A percentile compares a stretch with the other conserved stretches of the same genome.
phyloP scores from a whole-genome alignment of 2,888 invertebrate species.

The Stenotaenia linearis region DNA sequence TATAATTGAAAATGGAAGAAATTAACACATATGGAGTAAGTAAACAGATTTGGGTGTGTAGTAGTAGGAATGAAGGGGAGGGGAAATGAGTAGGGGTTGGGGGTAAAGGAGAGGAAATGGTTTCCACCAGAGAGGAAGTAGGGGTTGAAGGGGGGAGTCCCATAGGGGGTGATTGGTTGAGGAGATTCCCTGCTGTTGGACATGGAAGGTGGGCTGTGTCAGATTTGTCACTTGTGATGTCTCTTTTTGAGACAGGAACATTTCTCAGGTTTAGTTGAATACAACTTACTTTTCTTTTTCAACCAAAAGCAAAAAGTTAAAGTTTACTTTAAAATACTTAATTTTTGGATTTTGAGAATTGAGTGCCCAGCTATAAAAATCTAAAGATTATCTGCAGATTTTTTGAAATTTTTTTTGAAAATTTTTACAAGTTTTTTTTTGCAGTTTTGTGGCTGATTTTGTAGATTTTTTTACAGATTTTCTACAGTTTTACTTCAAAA shows the following conservation, averaged over 20 bases:
- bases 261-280: not conserved
- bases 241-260: not conserved
- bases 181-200: not conserved
- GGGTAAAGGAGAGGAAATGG: conserved; percentile 6
- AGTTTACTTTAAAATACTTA: too few relatives aligned
- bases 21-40: too few relatives aligned
- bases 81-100: not conserved
- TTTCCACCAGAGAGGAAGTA: conserved; percentile 10
- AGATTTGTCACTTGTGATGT: conserved; percentile 19
- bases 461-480: too few relatives aligned
- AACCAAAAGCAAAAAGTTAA: not conserved
- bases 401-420: too few relatives aligned
- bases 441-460: too few relatives aligned
- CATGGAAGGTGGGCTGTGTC: conserved; percentile 15
- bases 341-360: too few relatives aligned
- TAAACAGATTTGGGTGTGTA: not conserved
- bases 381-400: too few relatives aligned
- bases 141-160: conserved; percentile 1
- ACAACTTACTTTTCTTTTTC: not conserved
- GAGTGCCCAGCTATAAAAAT: too few relatives aligned
- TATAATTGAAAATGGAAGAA: too few relatives aligned
- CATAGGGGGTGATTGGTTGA: not conserved
- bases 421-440: too few relatives aligned
- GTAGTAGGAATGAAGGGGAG: conserved; percentile 7
- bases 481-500: too few relatives aligned